Conservation (phyloP, 2,888 invertebrate genomes). For the Apodemia mormo region DNA sequence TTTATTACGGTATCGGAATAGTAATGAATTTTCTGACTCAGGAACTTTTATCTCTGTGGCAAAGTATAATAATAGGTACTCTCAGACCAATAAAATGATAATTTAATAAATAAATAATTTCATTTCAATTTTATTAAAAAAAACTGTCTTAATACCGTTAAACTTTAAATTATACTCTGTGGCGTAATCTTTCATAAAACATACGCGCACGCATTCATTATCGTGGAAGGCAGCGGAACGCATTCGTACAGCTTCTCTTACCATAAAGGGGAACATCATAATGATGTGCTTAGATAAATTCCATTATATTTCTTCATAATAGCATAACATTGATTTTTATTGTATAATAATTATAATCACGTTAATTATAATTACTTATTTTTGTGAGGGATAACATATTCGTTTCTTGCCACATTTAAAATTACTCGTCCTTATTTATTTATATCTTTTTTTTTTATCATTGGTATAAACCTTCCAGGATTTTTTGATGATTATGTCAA, state of each 20-base stretch:
- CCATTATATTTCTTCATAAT: conserved; percentile 20
- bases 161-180: conserved; percentile 29
- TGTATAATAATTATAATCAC: conserved; percentile 22
- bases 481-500: too few relatives aligned
- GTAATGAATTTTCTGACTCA: too few relatives aligned
- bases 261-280: conserved; percentile 28
- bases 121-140: too few relatives aligned
- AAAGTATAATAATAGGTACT: too few relatives aligned
- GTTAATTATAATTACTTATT: conserved; percentile 21
- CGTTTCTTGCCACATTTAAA: not conserved
- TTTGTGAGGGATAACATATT: not conserved
- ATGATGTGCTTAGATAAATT: conserved; percentile 26
- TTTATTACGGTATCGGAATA: too few relatives aligned
- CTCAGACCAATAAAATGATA: too few relatives aligned
- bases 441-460: too few relatives aligned
- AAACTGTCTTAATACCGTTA: not conserved
- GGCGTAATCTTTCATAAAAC: conserved; percentile 23
- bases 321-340: conserved; percentile 23
- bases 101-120: too few relatives aligned
- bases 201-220: conserved; percentile 43
- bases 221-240: conserved; percentile 31
- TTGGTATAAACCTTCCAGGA: too few relatives aligned
- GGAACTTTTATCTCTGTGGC: too few relatives aligned
- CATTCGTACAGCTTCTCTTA: conserved; percentile 15
- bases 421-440: too few relatives aligned